These are phyloP conservation scores for Gymnorhina tibicen DNA, from an alignment of 2,113 vertebrate genomes.

Conservation along the genomic window DNA sequence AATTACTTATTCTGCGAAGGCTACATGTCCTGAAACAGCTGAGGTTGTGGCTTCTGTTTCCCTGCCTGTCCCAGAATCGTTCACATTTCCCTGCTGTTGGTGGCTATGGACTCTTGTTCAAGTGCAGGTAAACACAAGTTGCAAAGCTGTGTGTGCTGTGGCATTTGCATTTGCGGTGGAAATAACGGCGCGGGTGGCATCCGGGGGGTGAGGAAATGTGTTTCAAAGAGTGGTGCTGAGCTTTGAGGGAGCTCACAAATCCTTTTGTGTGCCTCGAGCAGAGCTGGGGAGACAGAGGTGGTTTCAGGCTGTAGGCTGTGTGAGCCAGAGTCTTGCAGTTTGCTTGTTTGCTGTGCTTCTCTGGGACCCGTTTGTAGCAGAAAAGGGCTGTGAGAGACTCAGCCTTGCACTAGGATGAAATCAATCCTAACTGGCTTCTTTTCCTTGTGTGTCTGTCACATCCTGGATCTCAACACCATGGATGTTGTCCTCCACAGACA, in stretches of 20 bases:
- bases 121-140: background rate
- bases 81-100: accelerated
- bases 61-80: background rate
- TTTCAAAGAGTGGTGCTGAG: background rate
- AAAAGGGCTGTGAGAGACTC: background rate
- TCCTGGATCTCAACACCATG: background rate
- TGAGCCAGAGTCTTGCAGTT: background rate
- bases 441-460: background rate
- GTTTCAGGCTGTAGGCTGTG: background rate
- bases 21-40: background rate
- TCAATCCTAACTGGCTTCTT: background rate
- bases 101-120: background rate
- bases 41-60: background rate
- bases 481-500: background rate
- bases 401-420: background rate
- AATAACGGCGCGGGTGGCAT: background rate
- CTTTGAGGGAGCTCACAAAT: background rate
- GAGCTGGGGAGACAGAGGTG: background rate
- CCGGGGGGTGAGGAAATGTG: background rate
- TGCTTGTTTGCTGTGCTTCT: background rate
- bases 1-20: background rate
- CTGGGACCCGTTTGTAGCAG: background rate
- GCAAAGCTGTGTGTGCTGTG: background rate
- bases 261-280: background rate
- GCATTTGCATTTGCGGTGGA: background rate